These are phyloP conservation scores for Rhinolophus ferrumequinum DNA, from an alignment of 2,113 vertebrate genomes.

Conservation along the genomic window DNA sequence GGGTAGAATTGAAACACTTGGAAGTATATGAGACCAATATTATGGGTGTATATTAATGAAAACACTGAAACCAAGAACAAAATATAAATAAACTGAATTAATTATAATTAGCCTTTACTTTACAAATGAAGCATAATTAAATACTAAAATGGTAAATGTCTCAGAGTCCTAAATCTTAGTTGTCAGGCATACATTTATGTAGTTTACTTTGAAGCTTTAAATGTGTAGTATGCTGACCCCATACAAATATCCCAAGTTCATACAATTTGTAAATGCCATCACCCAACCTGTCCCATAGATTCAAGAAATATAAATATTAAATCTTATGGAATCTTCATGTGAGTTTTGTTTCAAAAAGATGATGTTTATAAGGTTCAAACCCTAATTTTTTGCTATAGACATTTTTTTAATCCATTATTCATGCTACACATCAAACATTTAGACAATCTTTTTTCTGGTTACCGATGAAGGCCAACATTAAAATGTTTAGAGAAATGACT, in stretches of 20 bases:
- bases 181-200: neutral
- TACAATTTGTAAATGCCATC: neutral
- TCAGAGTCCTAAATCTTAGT: neutral
- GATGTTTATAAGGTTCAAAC: neutral
- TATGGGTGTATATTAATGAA: neutral
- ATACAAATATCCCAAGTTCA: neutral
- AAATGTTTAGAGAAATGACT: neutral
- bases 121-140: neutral
- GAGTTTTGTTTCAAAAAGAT: neutral
- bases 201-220: neutral
- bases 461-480: neutral
- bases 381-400: neutral
- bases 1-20: neutral
- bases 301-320: neutral
- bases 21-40: neutral
- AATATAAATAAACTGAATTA: neutral
- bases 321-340: neutral
- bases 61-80: neutral
- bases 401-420: neutral
- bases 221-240: neutral
- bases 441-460: neutral
- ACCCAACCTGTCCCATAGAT: neutral
- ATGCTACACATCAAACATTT: neutral
- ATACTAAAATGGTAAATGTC: neutral
- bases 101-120: neutral